Evolutionary conservation across 2,888 invertebrate species (phyloP), one percentile per base, ranked within the genome.

Genomic region (Ennomos fuscantarius): DNA sequence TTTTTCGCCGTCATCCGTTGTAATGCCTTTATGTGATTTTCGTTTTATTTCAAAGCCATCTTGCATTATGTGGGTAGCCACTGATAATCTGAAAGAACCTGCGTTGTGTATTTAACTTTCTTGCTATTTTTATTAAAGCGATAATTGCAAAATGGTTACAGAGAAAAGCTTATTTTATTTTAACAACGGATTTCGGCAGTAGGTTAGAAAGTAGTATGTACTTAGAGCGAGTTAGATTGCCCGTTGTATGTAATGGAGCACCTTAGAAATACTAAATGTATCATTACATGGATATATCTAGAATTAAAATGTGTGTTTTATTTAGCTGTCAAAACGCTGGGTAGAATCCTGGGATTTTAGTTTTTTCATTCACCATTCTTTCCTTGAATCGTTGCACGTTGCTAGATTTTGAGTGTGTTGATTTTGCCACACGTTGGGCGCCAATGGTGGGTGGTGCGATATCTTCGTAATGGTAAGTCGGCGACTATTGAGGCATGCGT

Each of bases 241-340:
- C 83, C 88, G 89, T 85, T 82, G 57, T 59, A 73, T 88, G 88
- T 87, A 82, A 84, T 79, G 82, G 86, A 86, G 90, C 91, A 89
- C 89, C 53, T 73, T 87, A 87, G 82, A 75, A 79, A 80, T 87
- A 86, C 80, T 80, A 81, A 74, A 85, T 87, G 87, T 90, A 87
- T 89, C 88, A 92, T 91, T 91, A 91, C 89, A 91, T 88, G 82
- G 82, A 84, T 87, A 89, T 87, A 82, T 84, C 85, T 90, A 90
- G 89, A 89, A 89, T 83, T 80, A 81, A 83, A 80, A 77, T 41
- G 86, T 89, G 89, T 90, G 89, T 91, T 90, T 91, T 90, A 90
- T 90, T 90, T 91, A 84, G 73, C 76, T 74, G 77, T 75, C 70
- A 69, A 74, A 74, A 83, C 78, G 85, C 79, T 86, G 84, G 85